Evolutionary conservation across 2,797 vertebrate species (phyloP).

Genomic region (Thunnus albacares): DNA sequence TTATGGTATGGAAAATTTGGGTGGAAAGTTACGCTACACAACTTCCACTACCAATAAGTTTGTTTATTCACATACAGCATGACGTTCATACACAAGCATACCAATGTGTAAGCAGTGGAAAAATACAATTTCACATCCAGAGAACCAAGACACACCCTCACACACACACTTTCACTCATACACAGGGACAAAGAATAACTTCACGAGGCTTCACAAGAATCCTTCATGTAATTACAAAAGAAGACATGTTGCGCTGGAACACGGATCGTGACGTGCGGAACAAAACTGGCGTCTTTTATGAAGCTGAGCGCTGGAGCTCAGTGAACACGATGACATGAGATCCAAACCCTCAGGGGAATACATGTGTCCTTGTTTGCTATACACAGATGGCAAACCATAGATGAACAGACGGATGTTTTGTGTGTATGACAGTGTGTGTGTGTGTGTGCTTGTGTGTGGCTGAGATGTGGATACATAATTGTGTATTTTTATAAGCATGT

Average conservation of each 20-base stretch:
- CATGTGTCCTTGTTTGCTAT: conserved; percentile 53
- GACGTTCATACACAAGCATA: neutral
- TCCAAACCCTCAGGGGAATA: conserved; percentile 62
- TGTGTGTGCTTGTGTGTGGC: neutral
- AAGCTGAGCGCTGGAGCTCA: conserved; percentile 47
- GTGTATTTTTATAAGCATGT: neutral
- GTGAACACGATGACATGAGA: conserved; percentile 60
- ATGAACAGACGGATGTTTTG: conserved; percentile 41
- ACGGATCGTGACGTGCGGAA: conserved; percentile 51
- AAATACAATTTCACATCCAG: neutral
- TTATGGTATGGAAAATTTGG: neutral
- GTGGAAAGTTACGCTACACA: neutral
- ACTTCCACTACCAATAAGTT: neutral
- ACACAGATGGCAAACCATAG: conserved; percentile 38
- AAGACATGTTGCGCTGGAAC: conserved; percentile 31
- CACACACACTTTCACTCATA: conserved; percentile 8
- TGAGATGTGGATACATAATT: conserved; percentile 19
- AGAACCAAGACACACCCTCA: neutral
- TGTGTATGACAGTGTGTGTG: conserved; percentile 2
- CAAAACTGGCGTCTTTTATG: conserved; percentile 64
- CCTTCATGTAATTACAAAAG: conserved; percentile 44
- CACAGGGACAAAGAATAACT: conserved; percentile 7
- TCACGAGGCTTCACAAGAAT: neutral
- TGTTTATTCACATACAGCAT: neutral
- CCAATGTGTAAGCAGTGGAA: neutral